These are phyloP conservation scores for Fragum whitleyi DNA, from an alignment of 2,888 invertebrate species.

Conservation along the genomic window DNA sequence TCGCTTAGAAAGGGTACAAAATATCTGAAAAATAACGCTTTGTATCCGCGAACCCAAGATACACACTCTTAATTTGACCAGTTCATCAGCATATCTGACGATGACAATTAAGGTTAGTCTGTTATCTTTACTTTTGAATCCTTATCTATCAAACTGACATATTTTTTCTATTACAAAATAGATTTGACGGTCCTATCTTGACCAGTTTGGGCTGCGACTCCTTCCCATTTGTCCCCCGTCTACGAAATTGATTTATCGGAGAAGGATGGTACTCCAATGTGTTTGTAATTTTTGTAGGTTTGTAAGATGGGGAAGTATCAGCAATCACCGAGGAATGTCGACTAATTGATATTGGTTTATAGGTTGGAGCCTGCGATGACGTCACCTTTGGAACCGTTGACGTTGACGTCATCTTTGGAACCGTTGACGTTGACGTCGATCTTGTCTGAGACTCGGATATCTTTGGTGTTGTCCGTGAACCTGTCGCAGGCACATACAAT, in stretches of 20 bases:
- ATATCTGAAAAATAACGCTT: too few relatives aligned
- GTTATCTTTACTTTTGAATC: too few relatives aligned
- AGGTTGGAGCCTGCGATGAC: neutral
- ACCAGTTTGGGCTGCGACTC: too few relatives aligned
- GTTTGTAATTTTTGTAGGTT: neutral
- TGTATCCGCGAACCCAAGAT: too few relatives aligned
- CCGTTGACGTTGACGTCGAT: neutral
- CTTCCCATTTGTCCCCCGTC: conserved; percentile 1
- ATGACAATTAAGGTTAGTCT: too few relatives aligned
- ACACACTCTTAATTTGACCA: too few relatives aligned
- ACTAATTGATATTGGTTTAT: neutral
- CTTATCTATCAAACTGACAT: too few relatives aligned
- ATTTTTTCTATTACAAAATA: too few relatives aligned
- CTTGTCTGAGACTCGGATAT: neutral
- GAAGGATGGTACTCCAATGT: neutral
- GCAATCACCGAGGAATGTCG: neutral
- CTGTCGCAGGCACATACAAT: conserved; percentile 7
- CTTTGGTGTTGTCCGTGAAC: neutral
- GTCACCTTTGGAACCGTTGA: conserved; percentile 1
- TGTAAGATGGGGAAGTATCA: neutral
- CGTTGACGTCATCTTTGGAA: too few relatives aligned
- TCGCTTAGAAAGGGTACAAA: too few relatives aligned
- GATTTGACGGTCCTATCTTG: neutral
- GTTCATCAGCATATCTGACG: too few relatives aligned
- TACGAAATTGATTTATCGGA: neutral